Conservation (phyloP, 2,888 invertebrate genomes). For the Lysandra coridon region DNA sequence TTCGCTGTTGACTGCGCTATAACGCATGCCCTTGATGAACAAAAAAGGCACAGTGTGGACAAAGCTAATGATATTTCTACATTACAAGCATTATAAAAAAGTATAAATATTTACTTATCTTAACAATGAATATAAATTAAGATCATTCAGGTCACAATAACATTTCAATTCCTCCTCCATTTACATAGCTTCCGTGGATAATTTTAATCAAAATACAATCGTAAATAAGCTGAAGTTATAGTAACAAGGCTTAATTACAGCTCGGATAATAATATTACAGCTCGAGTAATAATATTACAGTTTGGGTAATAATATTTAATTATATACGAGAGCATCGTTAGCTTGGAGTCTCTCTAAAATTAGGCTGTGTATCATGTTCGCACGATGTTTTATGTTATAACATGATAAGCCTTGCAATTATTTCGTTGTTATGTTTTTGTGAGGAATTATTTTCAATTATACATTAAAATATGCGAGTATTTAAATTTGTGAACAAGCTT, state of each 20-base stretch:
- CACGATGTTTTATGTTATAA: slow-evolving; percentile 2
- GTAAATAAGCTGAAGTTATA: slow-evolving; percentile 12
- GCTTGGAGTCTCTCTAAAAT: slow-evolving; percentile 34
- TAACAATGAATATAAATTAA: background rate
- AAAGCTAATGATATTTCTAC: too few species aligned
- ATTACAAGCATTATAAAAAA: too few species aligned
- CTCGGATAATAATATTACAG: slow-evolving; percentile 33
- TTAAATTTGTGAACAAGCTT: background rate
- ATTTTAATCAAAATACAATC: slow-evolving; percentile 11
- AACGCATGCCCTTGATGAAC: too few species aligned
- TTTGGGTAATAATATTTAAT: slow-evolving; percentile 36
- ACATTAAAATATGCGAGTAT: background rate
- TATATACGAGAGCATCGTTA: slow-evolving; percentile 35
- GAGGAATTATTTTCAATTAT: background rate
- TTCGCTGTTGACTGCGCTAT: too few species aligned
- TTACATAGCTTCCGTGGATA: background rate
- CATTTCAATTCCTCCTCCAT: background rate
- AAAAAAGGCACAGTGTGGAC: too few species aligned
- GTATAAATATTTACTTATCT: too few species aligned
- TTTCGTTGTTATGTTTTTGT: background rate
- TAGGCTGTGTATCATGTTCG: slow-evolving; percentile 36
- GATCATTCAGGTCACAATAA: background rate
- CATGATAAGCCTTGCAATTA: slow-evolving; percentile 1
- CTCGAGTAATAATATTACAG: slow-evolving; percentile 16
- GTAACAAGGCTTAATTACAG: slow-evolving; percentile 28